Conservation (phyloP, 2,113 vertebrate genomes). For the Desmodus rotundus region DNA sequence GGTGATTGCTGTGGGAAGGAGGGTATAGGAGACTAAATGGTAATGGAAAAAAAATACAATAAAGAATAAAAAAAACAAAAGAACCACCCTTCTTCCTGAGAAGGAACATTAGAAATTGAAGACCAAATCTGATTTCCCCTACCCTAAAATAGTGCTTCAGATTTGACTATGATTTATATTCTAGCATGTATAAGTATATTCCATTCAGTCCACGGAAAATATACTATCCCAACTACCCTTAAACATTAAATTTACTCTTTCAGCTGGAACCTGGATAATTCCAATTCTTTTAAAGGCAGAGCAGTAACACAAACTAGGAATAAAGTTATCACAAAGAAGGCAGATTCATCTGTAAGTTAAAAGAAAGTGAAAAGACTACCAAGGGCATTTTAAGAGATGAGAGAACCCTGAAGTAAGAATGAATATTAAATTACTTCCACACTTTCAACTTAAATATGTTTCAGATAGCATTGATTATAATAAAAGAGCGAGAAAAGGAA, state of each 20-base stretch:
- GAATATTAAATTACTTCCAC: slow-evolving; percentile 17
- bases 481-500: background rate
- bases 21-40: too few relatives aligned
- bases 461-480: background rate
- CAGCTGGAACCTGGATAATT: slow-evolving; percentile 7
- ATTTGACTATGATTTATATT: slow-evolving; percentile 12
- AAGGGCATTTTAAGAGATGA: background rate
- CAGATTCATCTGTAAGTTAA: background rate
- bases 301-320: background rate
- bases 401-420: background rate
- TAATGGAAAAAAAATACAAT: too few relatives aligned
- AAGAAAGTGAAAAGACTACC: background rate
- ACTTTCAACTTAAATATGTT: slow-evolving; percentile 4
- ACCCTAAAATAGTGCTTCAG: background rate
- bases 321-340: background rate
- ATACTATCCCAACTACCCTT: background rate
- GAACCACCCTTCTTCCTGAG: background rate
- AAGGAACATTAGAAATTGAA: background rate
- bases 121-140: background rate
- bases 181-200: background rate
- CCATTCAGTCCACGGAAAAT: background rate
- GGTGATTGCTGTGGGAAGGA: too few relatives aligned
- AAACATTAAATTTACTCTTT: slow-evolving; percentile 29
- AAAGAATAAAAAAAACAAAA: background rate
- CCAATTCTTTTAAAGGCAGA: background rate